Evolutionary conservation across 2,888 invertebrate species (phyloP).

Genomic region (Trissolcus japonicus): DNA sequence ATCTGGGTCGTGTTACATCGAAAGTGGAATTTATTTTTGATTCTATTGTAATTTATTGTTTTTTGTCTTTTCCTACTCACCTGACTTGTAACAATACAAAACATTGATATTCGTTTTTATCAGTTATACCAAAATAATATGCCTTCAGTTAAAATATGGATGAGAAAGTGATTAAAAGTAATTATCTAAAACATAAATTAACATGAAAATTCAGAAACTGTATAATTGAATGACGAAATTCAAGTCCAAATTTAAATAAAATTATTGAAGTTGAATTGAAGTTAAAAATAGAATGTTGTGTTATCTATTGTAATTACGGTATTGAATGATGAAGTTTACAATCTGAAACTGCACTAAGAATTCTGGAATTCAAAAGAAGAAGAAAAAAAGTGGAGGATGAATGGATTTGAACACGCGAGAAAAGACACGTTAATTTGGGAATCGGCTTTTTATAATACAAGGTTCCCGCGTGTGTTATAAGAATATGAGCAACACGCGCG

Average conservation of each 20-base stretch:
- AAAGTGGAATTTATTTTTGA: constrained; percentile 31
- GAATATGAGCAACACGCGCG: constrained; percentile 41
- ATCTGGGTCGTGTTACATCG: constrained; percentile 16
- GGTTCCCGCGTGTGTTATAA: constrained; percentile 33
- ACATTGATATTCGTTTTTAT: no score
- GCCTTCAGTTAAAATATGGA: no score
- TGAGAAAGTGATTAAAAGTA: no score
- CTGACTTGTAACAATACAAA: not conserved
- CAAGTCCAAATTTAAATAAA: no score
- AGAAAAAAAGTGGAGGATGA: constrained; percentile 3
- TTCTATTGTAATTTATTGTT: constrained; percentile 17
- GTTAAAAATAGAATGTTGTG: no score
- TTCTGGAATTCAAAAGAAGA: not conserved
- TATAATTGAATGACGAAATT: no score
- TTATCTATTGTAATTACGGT: no score
- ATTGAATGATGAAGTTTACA: not conserved
- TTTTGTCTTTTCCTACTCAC: not conserved
- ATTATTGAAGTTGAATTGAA: no score
- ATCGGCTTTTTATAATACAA: constrained; percentile 40
- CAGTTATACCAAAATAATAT: no score
- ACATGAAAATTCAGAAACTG: no score
- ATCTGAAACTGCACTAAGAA: not conserved
- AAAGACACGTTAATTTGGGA: constrained; percentile 10
- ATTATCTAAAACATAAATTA: no score
- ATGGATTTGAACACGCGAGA: not conserved